Percentiles rank a stretch among this genome's conserved stretches.
Evolutionary conservation across 2,797 vertebrate genomes (phyloP).

Genomic region (Chaetodon trifasciatus): DNA sequence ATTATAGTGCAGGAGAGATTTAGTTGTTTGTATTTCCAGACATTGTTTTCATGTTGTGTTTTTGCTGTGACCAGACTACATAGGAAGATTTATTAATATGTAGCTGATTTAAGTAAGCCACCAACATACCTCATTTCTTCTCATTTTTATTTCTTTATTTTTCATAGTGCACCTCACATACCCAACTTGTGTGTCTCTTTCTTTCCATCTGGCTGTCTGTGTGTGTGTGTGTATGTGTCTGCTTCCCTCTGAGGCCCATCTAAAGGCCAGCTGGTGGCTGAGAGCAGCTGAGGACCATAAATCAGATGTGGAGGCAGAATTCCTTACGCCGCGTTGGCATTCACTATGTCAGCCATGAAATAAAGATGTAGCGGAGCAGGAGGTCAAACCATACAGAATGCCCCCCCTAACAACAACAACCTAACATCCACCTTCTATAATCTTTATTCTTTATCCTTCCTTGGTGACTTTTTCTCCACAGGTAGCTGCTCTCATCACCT

Average conservation of each 20-base stretch:
- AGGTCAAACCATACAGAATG: conserved; percentile 85
- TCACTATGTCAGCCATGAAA: conserved; percentile 94
- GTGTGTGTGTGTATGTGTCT: conserved; percentile 41
- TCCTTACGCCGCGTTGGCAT: conserved; percentile 89
- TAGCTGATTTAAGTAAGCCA: not conserved
- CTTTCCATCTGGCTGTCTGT: conserved; percentile 39
- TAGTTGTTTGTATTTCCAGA: not conserved
- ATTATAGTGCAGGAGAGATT: not conserved
- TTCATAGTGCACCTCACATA: conserved; percentile 7
- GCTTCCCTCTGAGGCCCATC: conserved; percentile 68
- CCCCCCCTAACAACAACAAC: conserved; percentile 47
- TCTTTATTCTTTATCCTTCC: too few relatives aligned
- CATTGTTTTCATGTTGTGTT: not conserved
- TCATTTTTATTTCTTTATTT: not conserved
- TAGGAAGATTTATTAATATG: not conserved
- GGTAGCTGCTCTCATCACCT: conserved; percentile 71
- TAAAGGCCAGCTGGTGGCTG: conserved; percentile 88
- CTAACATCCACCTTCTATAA: conserved; percentile 44
- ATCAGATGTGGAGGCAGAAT: conserved; percentile 90
- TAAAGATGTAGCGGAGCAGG: conserved; percentile 93
- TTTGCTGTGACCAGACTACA: not conserved
- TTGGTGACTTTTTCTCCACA: conserved; percentile 63
- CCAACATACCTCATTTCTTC: not conserved
- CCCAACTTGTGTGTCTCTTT: conserved; percentile 26
- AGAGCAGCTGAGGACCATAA: conserved; percentile 94